A percentile compares a stretch with the other conserved stretches of the same genome.
phyloP scores from a whole-genome alignment of 2,113 vertebrate genomes.

The Tetraodon nigroviridis region DNA sequence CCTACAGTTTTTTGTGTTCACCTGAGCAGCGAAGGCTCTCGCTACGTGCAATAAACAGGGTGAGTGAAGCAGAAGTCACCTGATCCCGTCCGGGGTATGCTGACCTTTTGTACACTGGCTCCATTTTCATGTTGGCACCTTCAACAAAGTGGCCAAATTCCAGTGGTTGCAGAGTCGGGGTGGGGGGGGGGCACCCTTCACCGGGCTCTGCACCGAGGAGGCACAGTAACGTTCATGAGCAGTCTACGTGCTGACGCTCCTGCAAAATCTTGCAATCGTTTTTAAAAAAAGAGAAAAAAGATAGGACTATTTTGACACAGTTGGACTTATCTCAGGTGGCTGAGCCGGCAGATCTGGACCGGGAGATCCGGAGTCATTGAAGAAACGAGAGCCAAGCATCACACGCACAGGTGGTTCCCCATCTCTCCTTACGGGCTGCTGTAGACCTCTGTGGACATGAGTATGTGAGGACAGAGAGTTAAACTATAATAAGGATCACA shows the following conservation, averaged over 20 bases:
- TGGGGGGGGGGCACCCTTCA: slow-evolving; percentile 27
- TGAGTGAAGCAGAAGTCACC: slow-evolving; percentile 60
- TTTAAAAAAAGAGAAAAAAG: too few species aligned
- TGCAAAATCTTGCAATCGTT: too few species aligned
- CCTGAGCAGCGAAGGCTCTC: not conserved
- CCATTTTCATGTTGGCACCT: slow-evolving; percentile 50
- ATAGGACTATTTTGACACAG: too few species aligned
- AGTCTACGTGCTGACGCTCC: not conserved
- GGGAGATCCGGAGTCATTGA: slow-evolving; percentile 27
- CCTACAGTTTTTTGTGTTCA: too few species aligned
- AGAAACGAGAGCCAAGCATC: slow-evolving; percentile 34
- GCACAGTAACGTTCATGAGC: slow-evolving; percentile 28
- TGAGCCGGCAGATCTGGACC: slow-evolving; percentile 17
- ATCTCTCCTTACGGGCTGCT: slow-evolving; percentile 2
- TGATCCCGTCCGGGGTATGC: slow-evolving; percentile 60
- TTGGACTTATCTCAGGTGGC: slow-evolving; percentile 1
- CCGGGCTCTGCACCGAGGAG: slow-evolving; percentile 17
- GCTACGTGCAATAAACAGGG: slow-evolving; percentile 16
- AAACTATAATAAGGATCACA: slow-evolving; percentile 38
- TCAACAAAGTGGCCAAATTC: slow-evolving; percentile 42
- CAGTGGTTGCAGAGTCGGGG: slow-evolving; percentile 38
- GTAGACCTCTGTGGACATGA: slow-evolving; percentile 1
- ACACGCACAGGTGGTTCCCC: not conserved
- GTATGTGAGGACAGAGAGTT: slow-evolving; percentile 4
- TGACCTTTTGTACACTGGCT: slow-evolving; percentile 70